These are phyloP conservation scores for Poicephalus meyeri DNA, from an alignment of 2,113 vertebrate species.

Conservation along the genomic window DNA sequence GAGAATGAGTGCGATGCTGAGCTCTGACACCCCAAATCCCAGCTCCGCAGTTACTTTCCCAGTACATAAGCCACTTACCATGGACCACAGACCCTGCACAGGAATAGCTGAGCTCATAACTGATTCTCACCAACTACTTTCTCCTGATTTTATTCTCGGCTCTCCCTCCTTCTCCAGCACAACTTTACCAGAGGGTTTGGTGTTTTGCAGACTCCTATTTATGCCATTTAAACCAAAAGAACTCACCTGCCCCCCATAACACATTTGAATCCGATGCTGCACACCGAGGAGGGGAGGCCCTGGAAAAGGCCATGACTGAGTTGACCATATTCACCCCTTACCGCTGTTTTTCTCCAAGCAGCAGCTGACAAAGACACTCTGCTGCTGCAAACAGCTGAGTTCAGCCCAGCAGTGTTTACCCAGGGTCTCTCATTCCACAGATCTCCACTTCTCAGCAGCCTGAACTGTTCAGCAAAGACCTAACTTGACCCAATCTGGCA, in stretches of 20 bases:
- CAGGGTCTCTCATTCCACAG: background rate
- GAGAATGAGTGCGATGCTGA: background rate
- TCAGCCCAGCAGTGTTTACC: background rate
- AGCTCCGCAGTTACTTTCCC: background rate
- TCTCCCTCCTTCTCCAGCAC: background rate
- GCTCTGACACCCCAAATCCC: background rate
- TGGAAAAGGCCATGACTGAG: background rate
- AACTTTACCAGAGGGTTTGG: background rate
- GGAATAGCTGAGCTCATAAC: rapidly evolving
- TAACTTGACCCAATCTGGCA: slow-evolving; percentile 61
- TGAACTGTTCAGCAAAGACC: slow-evolving; percentile 47
- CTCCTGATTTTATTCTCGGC: background rate
- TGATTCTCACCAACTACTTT: background rate
- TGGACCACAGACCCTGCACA: background rate
- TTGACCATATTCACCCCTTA: background rate
- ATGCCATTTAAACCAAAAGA: background rate
- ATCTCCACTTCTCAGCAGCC: slow-evolving; percentile 18
- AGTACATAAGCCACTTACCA: background rate
- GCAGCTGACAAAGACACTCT: background rate
- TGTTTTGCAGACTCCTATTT: background rate
- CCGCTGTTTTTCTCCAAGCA: background rate
- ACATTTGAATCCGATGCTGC: rapidly evolving
- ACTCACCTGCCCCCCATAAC: background rate
- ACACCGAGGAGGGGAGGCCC: background rate
- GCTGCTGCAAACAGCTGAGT: background rate